Conservation (phyloP, 2,797 vertebrate species). For the Dipus sagitta region DNA sequence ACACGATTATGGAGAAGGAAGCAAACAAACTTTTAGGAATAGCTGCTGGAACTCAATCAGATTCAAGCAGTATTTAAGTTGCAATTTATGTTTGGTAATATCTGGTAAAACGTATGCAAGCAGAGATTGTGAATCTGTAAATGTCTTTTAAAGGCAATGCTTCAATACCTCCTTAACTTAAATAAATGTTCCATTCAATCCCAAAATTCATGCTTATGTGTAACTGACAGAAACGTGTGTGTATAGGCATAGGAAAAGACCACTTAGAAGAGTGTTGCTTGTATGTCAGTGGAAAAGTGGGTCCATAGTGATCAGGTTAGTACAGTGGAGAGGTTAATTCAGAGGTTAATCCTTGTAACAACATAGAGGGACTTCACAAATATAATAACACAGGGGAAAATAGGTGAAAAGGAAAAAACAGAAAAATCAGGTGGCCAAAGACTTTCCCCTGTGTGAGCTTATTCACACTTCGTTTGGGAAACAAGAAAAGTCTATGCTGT, state of each 20-base stretch:
- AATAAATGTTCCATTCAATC: background rate
- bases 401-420: background rate
- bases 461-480: slow-evolving; percentile 42
- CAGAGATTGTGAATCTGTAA: background rate
- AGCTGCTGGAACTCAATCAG: background rate
- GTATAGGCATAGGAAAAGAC: background rate
- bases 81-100: slow-evolving; percentile 18
- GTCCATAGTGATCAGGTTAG: background rate
- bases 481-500: background rate
- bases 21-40: slow-evolving; percentile 22
- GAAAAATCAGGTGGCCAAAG: slow-evolving; percentile 3
- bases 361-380: background rate
- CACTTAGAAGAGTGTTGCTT: background rate
- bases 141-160: background rate
- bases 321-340: background rate
- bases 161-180: slow-evolving; percentile 20
- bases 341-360: no score
- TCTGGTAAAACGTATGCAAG: slow-evolving; percentile 7
- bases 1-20: background rate
- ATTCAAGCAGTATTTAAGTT: background rate
- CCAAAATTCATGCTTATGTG: background rate
- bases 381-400: background rate
- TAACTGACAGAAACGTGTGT: background rate
- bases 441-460: background rate
- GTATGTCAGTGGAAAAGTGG: slow-evolving; percentile 42